Percentiles rank a stretch among this genome's conserved stretches.
Evolutionary conservation across 2,797 vertebrate species (phyloP).

Genomic region (Mycteria americana): DNA sequence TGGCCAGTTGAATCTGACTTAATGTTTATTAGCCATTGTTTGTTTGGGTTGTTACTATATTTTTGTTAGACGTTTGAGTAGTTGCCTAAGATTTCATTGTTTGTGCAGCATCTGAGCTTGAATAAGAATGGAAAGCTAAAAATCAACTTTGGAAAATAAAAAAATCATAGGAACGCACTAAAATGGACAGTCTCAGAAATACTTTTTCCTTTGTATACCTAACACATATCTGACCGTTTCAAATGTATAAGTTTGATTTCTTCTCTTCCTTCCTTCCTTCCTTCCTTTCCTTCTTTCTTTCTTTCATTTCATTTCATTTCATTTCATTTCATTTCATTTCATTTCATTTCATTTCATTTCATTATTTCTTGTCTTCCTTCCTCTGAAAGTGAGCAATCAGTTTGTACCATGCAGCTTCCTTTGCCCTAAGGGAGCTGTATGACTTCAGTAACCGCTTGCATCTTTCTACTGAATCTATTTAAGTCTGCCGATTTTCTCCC

Average conservation of each 20-base stretch:
- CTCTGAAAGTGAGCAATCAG: not conserved
- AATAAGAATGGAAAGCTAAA: not conserved
- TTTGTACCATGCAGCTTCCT: not conserved
- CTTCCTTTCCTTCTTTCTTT: accelerated
- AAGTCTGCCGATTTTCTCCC: not conserved
- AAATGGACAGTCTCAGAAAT: not conserved
- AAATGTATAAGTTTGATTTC: not conserved
- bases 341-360: no score
- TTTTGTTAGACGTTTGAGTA: not conserved
- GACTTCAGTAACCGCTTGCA: not conserved
- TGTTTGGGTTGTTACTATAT: not conserved
- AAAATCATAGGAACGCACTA: not conserved
- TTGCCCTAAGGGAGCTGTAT: not conserved
- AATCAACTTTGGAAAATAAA: not conserved
- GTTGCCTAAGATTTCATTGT: not conserved
- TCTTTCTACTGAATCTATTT: not conserved
- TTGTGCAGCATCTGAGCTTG: not conserved
- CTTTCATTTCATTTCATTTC: no score
- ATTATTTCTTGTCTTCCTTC: not conserved
- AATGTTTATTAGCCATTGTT: not conserved
- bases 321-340: no score
- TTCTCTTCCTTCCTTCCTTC: no score
- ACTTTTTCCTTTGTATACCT: not conserved
- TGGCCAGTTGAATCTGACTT: not conserved
- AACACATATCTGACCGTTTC: not conserved